Conservation (phyloP, 1,140 invertebrate genomes). For the Arctopsyche grandis region DNA sequence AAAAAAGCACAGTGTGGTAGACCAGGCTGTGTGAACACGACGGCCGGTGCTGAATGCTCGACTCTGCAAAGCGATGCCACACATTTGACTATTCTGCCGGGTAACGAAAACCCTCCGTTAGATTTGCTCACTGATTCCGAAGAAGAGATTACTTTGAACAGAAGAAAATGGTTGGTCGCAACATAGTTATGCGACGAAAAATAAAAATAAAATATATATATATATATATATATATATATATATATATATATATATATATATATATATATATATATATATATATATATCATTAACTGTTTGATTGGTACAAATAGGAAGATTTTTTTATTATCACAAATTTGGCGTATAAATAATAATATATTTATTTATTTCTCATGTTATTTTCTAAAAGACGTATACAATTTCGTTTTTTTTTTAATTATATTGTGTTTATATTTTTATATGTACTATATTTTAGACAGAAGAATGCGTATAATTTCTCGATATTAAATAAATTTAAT, state of each 20-base stretch:
- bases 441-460: not conserved
- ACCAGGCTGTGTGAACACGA: slow-evolving; percentile 62
- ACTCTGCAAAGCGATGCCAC: slow-evolving; percentile 80
- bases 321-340: not conserved
- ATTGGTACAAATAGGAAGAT: not conserved
- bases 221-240: not conserved
- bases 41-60: slow-evolving; percentile 73
- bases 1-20: slow-evolving; percentile 70
- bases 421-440: no score
- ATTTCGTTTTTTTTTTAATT: not conserved
- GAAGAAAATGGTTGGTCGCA: not conserved
- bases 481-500: not conserved
- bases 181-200: not conserved
- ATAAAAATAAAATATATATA: not conserved
- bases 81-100: slow-evolving; percentile 71
- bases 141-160: slow-evolving; percentile 54
- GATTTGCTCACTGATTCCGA: slow-evolving; percentile 61
- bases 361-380: not conserved
- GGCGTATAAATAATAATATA: not conserved
- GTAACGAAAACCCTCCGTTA: slow-evolving; percentile 61
- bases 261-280: not conserved
- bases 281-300: not conserved
- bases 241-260: slow-evolving; percentile 4
- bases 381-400: no score
- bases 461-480: not conserved